Evolutionary conservation across 2,888 invertebrate species (phyloP).

Genomic region (Andrena dorsata): DNA sequence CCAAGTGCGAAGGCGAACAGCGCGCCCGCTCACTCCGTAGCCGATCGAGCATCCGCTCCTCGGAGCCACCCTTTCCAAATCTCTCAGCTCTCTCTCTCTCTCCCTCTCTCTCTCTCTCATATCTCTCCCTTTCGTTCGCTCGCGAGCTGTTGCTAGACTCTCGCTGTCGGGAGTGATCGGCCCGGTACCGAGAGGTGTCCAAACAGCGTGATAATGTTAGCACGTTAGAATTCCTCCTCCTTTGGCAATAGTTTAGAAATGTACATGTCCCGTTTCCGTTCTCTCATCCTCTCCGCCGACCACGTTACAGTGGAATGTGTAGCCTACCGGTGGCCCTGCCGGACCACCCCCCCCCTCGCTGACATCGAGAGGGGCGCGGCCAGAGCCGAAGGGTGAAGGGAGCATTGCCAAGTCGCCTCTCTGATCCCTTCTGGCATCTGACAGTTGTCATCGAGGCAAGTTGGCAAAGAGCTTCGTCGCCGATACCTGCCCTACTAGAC

Average conservation of each 20-base stretch:
- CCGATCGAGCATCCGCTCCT: conserved; percentile 23
- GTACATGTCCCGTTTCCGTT: conserved; percentile 63
- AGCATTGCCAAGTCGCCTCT: conserved; percentile 55
- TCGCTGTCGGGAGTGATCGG: conserved; percentile 10
- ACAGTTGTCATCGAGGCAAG: conserved; percentile 65
- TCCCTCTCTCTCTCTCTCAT: too few species aligned
- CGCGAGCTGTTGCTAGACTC: background rate
- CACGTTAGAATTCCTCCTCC: conserved; percentile 65
- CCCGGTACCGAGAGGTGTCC: conserved; percentile 57
- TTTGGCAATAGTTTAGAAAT: conserved; percentile 77
- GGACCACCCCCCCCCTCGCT: conserved; percentile 4
- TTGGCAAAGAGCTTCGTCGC: conserved; percentile 71
- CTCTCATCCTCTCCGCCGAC: conserved; percentile 57
- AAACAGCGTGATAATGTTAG: conserved; percentile 68
- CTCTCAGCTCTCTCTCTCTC: background rate
- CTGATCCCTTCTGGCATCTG: conserved; percentile 25
- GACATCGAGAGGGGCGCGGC: conserved; percentile 5
- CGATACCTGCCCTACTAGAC: conserved; percentile 59
- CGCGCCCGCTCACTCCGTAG: conserved; percentile 8
- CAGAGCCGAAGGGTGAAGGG: conserved; percentile 25
- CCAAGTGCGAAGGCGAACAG: conserved; percentile 61
- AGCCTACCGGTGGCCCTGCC: conserved; percentile 65
- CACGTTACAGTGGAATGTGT: conserved; percentile 81
- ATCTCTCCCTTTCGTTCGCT: background rate
- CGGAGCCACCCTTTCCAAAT: background rate